phyloP scores from a whole-genome alignment of 2,888 invertebrate species.

The Volucella inanis region DNA sequence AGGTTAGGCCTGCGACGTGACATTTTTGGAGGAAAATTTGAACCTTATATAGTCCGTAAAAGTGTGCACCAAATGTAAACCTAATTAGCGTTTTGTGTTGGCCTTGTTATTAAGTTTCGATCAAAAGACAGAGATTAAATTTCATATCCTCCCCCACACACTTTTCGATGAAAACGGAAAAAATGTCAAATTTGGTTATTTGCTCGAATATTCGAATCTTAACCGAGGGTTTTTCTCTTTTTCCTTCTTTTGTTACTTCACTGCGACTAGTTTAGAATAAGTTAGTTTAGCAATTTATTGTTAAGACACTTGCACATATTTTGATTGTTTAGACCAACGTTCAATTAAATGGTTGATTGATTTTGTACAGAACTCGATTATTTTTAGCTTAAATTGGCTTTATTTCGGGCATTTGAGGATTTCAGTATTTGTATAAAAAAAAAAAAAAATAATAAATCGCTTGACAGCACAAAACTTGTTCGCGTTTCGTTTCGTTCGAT shows the following conservation, averaged over 20 bases:
- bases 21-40: slow-evolving; percentile 75
- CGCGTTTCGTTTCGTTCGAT: slow-evolving; percentile 73
- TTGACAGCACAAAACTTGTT: slow-evolving; percentile 64
- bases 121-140: slow-evolving; percentile 40
- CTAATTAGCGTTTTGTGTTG: slow-evolving; percentile 17
- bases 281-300: slow-evolving; percentile 56
- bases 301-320: slow-evolving; percentile 34
- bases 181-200: slow-evolving; percentile 59
- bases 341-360: slow-evolving; percentile 1
- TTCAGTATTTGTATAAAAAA: slow-evolving; percentile 42
- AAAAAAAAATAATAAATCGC: slow-evolving; percentile 61
- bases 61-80: slow-evolving; percentile 8
- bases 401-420: slow-evolving; percentile 2
- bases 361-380: slow-evolving; percentile 29
- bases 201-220: slow-evolving; percentile 47
- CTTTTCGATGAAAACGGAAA: slow-evolving; percentile 40
- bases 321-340: slow-evolving; percentile 15
- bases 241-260: slow-evolving; percentile 1
- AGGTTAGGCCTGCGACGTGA: slow-evolving; percentile 82
- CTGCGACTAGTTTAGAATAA: not conserved
- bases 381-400: slow-evolving; percentile 22
- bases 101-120: slow-evolving; percentile 18
- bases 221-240: slow-evolving; percentile 21
- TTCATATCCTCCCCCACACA: slow-evolving; percentile 46
- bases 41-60: slow-evolving; percentile 13